Conservation (phyloP, 2,113 vertebrate genomes). For the Helogale parvula region DNA sequence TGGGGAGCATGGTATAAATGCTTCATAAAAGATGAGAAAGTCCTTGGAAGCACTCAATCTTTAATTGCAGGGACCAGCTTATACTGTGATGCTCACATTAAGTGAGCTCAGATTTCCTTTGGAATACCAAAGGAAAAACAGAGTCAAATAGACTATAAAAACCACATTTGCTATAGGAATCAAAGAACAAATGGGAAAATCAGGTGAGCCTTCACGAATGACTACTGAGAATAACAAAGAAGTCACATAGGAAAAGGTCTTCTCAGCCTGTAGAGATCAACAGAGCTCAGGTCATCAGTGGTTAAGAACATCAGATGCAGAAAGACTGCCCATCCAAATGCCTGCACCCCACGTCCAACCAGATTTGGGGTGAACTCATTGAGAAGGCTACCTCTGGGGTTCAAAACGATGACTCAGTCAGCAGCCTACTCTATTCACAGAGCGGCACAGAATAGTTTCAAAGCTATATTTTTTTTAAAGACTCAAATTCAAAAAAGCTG, state of each 20-base stretch:
- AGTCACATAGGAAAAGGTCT: not conserved
- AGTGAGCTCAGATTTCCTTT: not conserved
- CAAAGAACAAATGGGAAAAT: not conserved
- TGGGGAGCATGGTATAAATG: not conserved
- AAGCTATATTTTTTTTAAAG: not conserved
- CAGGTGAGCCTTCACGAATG: not conserved
- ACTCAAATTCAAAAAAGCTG: constrained; percentile 17
- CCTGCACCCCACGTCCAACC: not conserved
- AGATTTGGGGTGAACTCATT: not conserved
- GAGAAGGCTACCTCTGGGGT: not conserved
- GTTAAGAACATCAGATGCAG: not conserved
- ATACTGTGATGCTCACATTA: not conserved
- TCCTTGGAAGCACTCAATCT: not conserved
- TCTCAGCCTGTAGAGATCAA: not conserved
- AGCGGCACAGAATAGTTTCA: not conserved
- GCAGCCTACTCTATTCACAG: not conserved
- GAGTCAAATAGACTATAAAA: not conserved
- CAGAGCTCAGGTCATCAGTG: not conserved
- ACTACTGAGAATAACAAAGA: not conserved
- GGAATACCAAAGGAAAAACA: not conserved
- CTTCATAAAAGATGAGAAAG: not conserved
- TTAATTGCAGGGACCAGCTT: not conserved
- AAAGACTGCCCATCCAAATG: not conserved
- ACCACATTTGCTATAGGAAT: not conserved
- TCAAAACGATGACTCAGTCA: not conserved